Base-by-base conservation (phyloP, 2,113 vertebrate species). In the Puffinus mauretanicus region DNA sequence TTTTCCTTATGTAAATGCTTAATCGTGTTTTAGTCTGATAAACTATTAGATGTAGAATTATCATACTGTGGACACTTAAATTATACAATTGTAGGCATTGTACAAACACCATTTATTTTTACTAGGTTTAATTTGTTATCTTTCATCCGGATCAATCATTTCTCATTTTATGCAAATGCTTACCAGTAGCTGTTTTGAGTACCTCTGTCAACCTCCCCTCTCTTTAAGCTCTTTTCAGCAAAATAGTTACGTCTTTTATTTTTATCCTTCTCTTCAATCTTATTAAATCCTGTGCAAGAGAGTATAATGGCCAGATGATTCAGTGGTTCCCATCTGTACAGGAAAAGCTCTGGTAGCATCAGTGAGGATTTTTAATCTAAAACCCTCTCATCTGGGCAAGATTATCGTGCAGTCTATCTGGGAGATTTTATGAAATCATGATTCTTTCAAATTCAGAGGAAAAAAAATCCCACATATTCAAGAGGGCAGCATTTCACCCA, bases 321-420 rank as follows among this genome's bases (percentile, higher is more conserved):
- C 61, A 79, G 76, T 44, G 36, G 30, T 81, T 87, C 57, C 79
- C 66, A 93, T 80, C 55, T 82, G 90, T 83, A 88, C 72, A 82
- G 62, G 44, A 95, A 91, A 67, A 90, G 7, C 75, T 87, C 76
- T 85, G 46, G 52, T 78, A 93, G 21, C 72, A 58, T 77, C 80
- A 87, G n/a, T 34, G 40, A 76, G 76, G 72, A 65, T 93, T 94
- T 88, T 84, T 64, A 64, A 60, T 19, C 38, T 81, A 58, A 94
- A 96, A 92, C 94, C 83, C 88, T 91, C 67, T 78, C 60, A 90
- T 91, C 65, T 75, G 49, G 34, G 69, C 18, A 93, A 96, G 60
- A 71, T 92, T 89, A 91, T 52, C 84, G 13, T 36, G 26, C 52
- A 66, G 18, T 54, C 16, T 89, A 51, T 89, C 25, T n/a, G 17